Percentiles rank a stretch among this genome's conserved stretches.
These are phyloP conservation scores for Enteromius radiatus DNA, from an alignment of 2,797 vertebrate species.

Conservation along the genomic window DNA sequence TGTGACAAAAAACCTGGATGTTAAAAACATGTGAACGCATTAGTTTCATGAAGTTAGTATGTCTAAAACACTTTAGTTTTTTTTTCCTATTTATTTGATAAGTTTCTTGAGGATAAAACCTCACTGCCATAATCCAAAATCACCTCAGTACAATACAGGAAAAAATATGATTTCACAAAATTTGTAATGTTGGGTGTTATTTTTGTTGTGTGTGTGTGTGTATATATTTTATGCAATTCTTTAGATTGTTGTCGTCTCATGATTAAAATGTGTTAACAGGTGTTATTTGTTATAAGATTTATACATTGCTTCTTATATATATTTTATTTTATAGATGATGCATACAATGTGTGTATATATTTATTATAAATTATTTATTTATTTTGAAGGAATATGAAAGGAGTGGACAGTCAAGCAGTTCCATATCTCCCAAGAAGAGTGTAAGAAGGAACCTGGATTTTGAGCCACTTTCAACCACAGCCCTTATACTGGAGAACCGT, in stretches of 20 bases:
- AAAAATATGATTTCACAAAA: neutral
- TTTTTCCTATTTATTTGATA: neutral
- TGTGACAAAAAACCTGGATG: neutral
- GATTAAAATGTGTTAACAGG: too few species aligned
- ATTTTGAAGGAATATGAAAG: conserved; percentile 92
- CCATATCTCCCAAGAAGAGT: conserved; percentile 87
- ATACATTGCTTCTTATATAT: too few species aligned
- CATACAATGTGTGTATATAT: too few species aligned
- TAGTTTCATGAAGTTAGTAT: neutral
- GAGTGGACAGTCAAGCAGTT: conserved; percentile 82
- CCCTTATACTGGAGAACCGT: conserved; percentile 93
- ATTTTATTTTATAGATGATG: too few species aligned
- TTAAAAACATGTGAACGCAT: neutral
- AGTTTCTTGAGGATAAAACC: neutral
- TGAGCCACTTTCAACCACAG: conserved; percentile 94
- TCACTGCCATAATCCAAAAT: neutral
- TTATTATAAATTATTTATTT: too few species aligned
- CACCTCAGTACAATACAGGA: neutral
- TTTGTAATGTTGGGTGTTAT: neutral
- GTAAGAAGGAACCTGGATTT: conserved; percentile 94
- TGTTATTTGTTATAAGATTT: too few species aligned
- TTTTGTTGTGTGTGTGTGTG: too few species aligned
- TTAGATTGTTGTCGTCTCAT: too few species aligned
- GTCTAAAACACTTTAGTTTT: neutral
- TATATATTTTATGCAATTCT: too few species aligned